Evolutionary conservation across 1,140 invertebrate species (phyloP), one percentile per base, ranked within the genome.

Genomic region (Solenopsis invicta): DNA sequence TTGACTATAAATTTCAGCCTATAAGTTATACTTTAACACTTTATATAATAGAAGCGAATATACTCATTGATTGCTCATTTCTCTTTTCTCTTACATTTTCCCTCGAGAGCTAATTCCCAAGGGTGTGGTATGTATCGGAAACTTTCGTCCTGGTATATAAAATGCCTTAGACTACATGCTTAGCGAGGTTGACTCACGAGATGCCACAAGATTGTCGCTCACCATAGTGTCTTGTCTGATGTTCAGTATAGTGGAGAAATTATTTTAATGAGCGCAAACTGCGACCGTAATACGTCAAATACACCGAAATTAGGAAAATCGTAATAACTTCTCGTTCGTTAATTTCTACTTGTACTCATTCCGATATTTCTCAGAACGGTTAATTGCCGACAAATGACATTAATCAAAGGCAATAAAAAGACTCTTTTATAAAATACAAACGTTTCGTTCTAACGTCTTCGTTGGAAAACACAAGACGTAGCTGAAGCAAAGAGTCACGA

Each of bases 241-340:
- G 13, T 80, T 45, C n/a, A 52, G 29, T 41, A 4, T 41, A 41
- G 18, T n/a, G n/a, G 29, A n/a, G 45, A 66, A 80, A 80, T 62
- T 77, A 16, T 67, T 80, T 54, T 21, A 80, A 80, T 37, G 29
- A 18, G 34, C 50, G 48, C 4, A 69, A 80, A 69, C 1, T 80
- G 34, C n/a, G 16, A 12, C 45, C n/a, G 29, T 67, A 67, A 67
- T 67, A 41, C 45, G 24, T 67, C n/a, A 54, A 67, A 61, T 62
- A 41, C 10, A 13, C 10, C 24, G 37, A 64, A 77, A 80, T 80
- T 52, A 80, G 34, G 16, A 69, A 34, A 69, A 67, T 18, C 13
- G 77, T 29, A 18, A 52, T 18, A 67, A 29, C 52, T 50, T 10
- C 48, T 29, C 21, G 34, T 67, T 54, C 61, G 13, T 80, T 41